These are phyloP conservation scores for Macrosiphum euphorbiae DNA, from an alignment of 2,888 invertebrate genomes.

Conservation along the genomic window DNA sequence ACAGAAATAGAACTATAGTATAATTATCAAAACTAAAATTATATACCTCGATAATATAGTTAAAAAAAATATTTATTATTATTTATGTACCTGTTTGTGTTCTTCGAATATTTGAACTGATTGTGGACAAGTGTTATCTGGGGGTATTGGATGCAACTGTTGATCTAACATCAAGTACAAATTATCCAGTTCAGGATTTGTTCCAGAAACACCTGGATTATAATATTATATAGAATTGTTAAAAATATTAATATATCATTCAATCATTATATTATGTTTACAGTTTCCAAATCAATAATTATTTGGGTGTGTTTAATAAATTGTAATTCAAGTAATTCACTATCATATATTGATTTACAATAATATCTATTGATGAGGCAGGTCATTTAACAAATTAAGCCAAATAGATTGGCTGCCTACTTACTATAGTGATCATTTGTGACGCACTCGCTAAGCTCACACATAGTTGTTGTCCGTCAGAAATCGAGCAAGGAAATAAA, in stretches of 20 bases:
- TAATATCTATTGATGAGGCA: slow-evolving; percentile 12
- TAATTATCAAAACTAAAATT: not conserved
- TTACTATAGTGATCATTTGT: slow-evolving; percentile 60
- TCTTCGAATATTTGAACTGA: slow-evolving; percentile 90
- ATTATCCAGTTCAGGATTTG: slow-evolving; percentile 66
- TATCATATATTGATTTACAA: slow-evolving; percentile 13
- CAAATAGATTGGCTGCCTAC: slow-evolving; percentile 37
- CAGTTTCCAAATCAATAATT: not conserved
- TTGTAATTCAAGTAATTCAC: not conserved
- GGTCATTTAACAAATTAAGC: slow-evolving; percentile 15
- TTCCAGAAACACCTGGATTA: slow-evolving; percentile 43
- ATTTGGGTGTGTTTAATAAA: not conserved
- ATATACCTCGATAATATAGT: not conserved
- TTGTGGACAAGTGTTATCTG: slow-evolving; percentile 81
- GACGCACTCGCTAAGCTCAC: slow-evolving; percentile 61
- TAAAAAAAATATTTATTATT: not conserved
- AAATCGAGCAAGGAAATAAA: slow-evolving; percentile 64
- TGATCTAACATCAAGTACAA: slow-evolving; percentile 77
- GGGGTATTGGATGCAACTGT: slow-evolving; percentile 86
- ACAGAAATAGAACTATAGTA: not conserved
- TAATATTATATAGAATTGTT: not conserved
- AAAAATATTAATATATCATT: not conserved
- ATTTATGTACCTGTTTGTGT: slow-evolving; percentile 75
- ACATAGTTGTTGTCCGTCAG: slow-evolving; percentile 62
- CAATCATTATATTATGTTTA: not conserved